phyloP scores from a whole-genome alignment of 2,888 invertebrate species.

The Rotaria magnacalcarata region DNA sequence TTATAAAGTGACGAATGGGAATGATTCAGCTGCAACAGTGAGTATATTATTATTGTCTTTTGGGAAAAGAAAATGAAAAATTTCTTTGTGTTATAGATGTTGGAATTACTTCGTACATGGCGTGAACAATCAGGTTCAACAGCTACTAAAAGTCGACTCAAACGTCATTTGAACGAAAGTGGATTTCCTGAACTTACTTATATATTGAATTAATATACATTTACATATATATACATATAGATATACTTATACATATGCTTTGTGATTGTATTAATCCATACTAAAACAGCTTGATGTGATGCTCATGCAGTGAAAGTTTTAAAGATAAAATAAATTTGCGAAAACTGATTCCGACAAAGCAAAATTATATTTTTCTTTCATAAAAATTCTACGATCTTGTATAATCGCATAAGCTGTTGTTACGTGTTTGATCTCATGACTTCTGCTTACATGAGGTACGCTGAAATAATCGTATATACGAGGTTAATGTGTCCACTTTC shows the following conservation, averaged over 20 bases:
- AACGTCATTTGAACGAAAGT: slow-evolving; percentile 38
- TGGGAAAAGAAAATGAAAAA: not conserved
- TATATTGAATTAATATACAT: slow-evolving; percentile 29
- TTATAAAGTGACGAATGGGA: slow-evolving; percentile 6
- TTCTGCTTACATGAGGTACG: too few species aligned
- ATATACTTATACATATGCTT: too few species aligned
- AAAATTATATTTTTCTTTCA: too few species aligned
- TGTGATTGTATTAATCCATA: not conserved
- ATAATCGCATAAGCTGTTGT: too few species aligned
- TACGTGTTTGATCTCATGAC: too few species aligned
- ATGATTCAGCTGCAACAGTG: slow-evolving; percentile 24
- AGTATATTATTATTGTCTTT: not conserved
- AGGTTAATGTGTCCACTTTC: too few species aligned
- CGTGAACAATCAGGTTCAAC: slow-evolving; percentile 38
- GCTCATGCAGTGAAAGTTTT: not conserved
- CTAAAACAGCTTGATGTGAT: not conserved
- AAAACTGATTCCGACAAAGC: too few species aligned
- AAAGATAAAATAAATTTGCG: too few species aligned
- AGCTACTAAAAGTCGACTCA: slow-evolving; percentile 40
- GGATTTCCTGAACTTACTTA: slow-evolving; percentile 34
- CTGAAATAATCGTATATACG: too few species aligned
- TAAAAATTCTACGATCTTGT: too few species aligned
- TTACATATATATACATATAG: too few species aligned
- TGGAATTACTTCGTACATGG: slow-evolving; percentile 36
- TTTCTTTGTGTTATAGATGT: not conserved